Evolutionary conservation across 2,888 invertebrate species (phyloP).

Genomic region (Ennomos quercinarius): DNA sequence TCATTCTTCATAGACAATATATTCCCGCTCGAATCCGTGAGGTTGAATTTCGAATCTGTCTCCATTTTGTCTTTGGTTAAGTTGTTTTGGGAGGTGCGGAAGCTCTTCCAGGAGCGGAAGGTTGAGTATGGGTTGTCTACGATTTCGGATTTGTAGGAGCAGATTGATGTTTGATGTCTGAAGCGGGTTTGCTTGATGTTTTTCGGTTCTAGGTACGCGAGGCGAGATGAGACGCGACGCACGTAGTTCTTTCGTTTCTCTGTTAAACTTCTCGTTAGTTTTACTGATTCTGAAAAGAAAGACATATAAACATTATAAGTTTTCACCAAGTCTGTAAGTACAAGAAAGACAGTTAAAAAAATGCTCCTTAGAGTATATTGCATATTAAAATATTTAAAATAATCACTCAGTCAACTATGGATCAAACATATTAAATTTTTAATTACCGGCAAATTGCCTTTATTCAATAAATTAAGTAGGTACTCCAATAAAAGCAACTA

Average conservation of each 20-base stretch:
- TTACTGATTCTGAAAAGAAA: conserved; percentile 77
- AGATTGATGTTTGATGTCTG: conserved; percentile 74
- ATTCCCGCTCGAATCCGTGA: conserved; percentile 68
- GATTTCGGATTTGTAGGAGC: conserved; percentile 70
- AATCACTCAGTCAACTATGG: no score
- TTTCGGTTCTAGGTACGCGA: conserved; percentile 74
- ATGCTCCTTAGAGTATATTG: no score
- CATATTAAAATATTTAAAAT: no score
- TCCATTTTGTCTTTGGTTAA: conserved; percentile 61
- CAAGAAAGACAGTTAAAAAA: no score
- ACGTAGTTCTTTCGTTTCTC: conserved; percentile 89
- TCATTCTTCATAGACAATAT: conserved; percentile 62
- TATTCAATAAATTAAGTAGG: no score
- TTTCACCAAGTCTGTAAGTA: not conserved
- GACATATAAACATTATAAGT: conserved; percentile 1
- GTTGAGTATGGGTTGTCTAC: conserved; percentile 73
- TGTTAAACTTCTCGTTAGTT: conserved; percentile 83
- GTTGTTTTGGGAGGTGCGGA: conserved; percentile 71
- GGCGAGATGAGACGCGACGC: conserved; percentile 85
- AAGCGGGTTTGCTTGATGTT: conserved; percentile 57
- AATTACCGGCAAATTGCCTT: no score
- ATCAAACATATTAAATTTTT: no score
- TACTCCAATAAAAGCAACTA: no score
- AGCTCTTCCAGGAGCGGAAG: conserved; percentile 79
- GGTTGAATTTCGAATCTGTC: conserved; percentile 65